Base-by-base conservation (phyloP, 1,140 invertebrate genomes). In the Nasonia longicornis region DNA sequence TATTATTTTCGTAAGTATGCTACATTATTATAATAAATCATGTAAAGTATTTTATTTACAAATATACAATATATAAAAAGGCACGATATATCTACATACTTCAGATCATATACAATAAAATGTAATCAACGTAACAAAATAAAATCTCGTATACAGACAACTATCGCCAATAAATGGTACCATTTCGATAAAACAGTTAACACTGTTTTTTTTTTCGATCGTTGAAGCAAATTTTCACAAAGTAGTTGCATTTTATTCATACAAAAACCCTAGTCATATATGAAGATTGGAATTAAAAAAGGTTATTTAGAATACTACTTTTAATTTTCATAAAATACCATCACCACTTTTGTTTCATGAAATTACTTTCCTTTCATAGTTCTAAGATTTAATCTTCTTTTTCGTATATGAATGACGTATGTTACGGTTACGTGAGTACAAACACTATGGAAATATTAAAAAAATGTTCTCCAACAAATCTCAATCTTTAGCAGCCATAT, bases 1-100 rank as follows among this genome's bases (percentile, higher is more conserved):
- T 86, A 85, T 87, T 86, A 74, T 86, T 86, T 78, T 77, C 84
- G 79, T 75, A 79, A 84, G 84, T 86, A 87, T 83, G 83, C 84
- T 87, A 88, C 86, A 87, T 84, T 84, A 84, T 84, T 85, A 86
- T 83, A 85, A 87, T 87, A 85, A 86, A 85, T 87, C 84, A 84
- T 89, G 86, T 89, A 89, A 90, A 88, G 87, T 89, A 88, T 87
- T 87, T 87, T 90, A 90, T 90, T 85, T 90, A 90, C 89, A 90
- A 89, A 90, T 90, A 86, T 89, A 90, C 89, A 90, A 88, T 89
- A 86, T 89, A 90, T 86, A 90, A 89, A 87, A 90, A 90, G 89
- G 89, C 89, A 90, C 89, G 85, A 87, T 88, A 89, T 89, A 89
- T 89, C 88, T 90, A 90, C 88, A 89, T 88, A 88, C 83, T 89